A percentile compares a stretch with the other conserved stretches of the same genome.
Conservation (phyloP, 2,797 vertebrate species). For the Cichlasoma orientale region DNA sequence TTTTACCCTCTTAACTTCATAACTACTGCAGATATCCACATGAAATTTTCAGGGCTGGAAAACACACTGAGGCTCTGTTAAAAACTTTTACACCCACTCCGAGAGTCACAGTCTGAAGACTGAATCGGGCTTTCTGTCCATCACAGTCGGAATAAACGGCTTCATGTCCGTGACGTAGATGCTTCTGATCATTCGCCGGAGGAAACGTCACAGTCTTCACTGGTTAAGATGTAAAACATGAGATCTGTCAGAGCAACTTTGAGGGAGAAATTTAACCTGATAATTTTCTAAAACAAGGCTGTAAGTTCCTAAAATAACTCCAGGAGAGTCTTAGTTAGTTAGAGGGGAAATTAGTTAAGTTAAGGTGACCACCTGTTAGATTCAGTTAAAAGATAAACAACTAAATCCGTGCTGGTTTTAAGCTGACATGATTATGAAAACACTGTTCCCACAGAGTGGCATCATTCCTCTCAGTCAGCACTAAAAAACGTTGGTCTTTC, state of each 20-base stretch:
- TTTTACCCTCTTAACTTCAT: neutral
- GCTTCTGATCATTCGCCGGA: neutral
- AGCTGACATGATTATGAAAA: neutral
- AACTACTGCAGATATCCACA: no score
- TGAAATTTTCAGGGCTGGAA: no score
- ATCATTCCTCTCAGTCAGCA: no score
- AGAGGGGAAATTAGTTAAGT: neutral
- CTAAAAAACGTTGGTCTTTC: no score
- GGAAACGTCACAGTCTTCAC: neutral
- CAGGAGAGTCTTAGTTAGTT: neutral
- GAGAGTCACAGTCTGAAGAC: no score
- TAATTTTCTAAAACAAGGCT: neutral
- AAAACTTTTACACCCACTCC: no score
- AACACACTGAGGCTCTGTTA: no score
- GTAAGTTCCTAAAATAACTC: neutral
- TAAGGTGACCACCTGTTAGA: neutral
- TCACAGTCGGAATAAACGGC: no score
- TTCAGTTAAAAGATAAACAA: neutral
- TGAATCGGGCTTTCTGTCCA: no score
- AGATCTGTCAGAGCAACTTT: neutral
- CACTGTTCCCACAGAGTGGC: neutral
- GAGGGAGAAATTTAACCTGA: no score
- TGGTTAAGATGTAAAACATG: neutral
- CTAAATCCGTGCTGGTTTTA: neutral
- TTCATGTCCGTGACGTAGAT: no score